phyloP scores from a whole-genome alignment of 2,888 invertebrate genomes.

The Tetranychus piercei region DNA sequence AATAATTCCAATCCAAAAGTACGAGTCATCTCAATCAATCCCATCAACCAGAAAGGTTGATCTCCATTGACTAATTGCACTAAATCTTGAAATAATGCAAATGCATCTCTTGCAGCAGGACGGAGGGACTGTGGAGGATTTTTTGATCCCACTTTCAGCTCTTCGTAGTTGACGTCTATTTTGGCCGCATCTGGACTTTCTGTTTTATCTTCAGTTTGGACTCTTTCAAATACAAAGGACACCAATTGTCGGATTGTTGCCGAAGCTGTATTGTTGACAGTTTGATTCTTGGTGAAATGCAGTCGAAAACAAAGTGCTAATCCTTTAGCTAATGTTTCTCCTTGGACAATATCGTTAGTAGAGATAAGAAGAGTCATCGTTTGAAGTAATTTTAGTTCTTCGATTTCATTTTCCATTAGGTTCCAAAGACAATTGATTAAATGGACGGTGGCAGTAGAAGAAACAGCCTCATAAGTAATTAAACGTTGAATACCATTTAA shows the following conservation, averaged over 20 bases:
- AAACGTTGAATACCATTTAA: constrained; percentile 80
- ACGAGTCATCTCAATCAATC: constrained; percentile 89
- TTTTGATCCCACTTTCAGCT: constrained; percentile 53
- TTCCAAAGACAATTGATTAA: constrained; percentile 83
- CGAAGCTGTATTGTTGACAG: constrained; percentile 89
- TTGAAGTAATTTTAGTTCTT: constrained; percentile 88
- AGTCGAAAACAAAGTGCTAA: constrained; percentile 89
- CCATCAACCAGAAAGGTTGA: constrained; percentile 80
- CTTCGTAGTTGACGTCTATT: constrained; percentile 46
- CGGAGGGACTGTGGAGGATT: constrained; percentile 61
- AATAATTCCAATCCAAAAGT: constrained; percentile 87
- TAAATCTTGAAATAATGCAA: constrained; percentile 80
- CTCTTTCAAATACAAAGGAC: constrained; percentile 71
- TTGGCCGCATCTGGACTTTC: neutral
- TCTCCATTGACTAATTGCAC: constrained; percentile 91
- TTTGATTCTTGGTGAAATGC: constrained; percentile 79
- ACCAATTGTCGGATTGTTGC: constrained; percentile 91
- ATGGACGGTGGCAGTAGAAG: constrained; percentile 52
- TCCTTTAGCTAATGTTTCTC: constrained; percentile 78
- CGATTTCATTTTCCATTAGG: constrained; percentile 77
- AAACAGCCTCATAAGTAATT: constrained; percentile 41
- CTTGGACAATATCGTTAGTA: constrained; percentile 83
- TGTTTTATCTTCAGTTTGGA: constrained; percentile 32
- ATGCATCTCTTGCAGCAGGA: constrained; percentile 81
- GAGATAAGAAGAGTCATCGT: constrained; percentile 83